Evolutionary conservation across 35 echinoderm and acorn worm species (phyloP).

Genomic region (Patiria miniata): DNA sequence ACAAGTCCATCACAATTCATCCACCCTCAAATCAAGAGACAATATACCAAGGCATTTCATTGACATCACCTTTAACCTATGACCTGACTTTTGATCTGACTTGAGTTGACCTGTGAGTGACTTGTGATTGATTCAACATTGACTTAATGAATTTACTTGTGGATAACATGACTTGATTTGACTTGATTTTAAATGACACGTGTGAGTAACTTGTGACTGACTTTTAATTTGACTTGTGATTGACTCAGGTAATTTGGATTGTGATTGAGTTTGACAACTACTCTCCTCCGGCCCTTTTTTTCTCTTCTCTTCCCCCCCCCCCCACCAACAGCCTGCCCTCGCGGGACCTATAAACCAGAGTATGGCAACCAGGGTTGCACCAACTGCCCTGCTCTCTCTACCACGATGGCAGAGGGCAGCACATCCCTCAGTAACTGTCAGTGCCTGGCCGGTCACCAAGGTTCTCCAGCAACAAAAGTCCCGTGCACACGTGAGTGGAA

Average conservation of each 20-base stretch:
- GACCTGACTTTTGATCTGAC: no score
- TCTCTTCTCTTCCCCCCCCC: no score
- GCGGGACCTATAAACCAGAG: slow-evolving; percentile 48
- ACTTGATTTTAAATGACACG: neutral
- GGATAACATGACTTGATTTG: neutral
- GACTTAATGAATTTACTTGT: neutral
- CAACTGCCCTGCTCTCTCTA: slow-evolving; percentile 43
- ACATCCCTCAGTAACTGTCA: slow-evolving; percentile 14
- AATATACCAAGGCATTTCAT: no score
- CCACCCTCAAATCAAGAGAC: no score
- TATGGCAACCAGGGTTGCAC: slow-evolving; percentile 50
- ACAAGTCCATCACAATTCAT: no score
- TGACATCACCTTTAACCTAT: no score
- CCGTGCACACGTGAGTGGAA: slow-evolving; percentile 48
- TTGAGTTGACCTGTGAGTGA: no score
- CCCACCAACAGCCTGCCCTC: slow-evolving; percentile 7
- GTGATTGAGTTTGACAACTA: neutral
- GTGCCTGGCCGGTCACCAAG: slow-evolving; percentile 42
- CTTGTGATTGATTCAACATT: no score
- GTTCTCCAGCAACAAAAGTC: neutral
- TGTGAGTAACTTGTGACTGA: neutral
- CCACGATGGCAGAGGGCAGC: slow-evolving; percentile 5
- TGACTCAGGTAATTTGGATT: neutral
- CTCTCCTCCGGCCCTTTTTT: no score
- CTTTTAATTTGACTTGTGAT: neutral